A percentile compares a stretch with the other conserved stretches of the same genome.
Conservation (phyloP, 2,888 invertebrate genomes). For the Meiosimyza platycephala region DNA sequence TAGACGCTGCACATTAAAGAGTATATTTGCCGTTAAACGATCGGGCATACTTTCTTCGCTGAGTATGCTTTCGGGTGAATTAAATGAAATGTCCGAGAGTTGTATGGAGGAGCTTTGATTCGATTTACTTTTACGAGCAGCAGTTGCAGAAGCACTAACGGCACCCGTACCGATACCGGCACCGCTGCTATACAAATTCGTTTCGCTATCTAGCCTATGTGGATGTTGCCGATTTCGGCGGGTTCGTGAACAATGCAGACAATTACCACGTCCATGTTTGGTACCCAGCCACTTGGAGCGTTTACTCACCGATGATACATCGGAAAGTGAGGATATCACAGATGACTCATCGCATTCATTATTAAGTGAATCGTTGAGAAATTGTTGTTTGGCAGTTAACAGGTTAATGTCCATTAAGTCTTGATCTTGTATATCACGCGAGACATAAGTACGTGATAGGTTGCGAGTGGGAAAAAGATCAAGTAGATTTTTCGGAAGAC, state of each 20-base stretch:
- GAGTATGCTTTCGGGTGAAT: slow-evolving; percentile 67
- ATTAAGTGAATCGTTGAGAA: slow-evolving; percentile 63
- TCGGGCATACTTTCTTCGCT: slow-evolving; percentile 66
- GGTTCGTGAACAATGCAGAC: slow-evolving; percentile 63
- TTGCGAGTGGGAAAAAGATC: slow-evolving; percentile 64
- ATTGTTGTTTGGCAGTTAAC: slow-evolving; percentile 59
- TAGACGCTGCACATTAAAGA: slow-evolving; percentile 79
- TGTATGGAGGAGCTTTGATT: slow-evolving; percentile 55
- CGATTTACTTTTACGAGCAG: not conserved
- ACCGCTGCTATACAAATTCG: slow-evolving; percentile 44
- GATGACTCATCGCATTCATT: slow-evolving; percentile 64
- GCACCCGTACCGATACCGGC: slow-evolving; percentile 29
- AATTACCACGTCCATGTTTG: slow-evolving; percentile 63
- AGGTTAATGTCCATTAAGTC: slow-evolving; percentile 62
- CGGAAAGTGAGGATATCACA: slow-evolving; percentile 67
- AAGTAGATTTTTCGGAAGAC: slow-evolving; percentile 66
- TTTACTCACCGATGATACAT: slow-evolving; percentile 65
- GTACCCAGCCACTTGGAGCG: slow-evolving; percentile 61
- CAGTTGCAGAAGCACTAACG: slow-evolving; percentile 30
- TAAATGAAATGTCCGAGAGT: slow-evolving; percentile 62
- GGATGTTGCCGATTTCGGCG: slow-evolving; percentile 56
- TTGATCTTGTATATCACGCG: slow-evolving; percentile 64
- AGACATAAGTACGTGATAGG: slow-evolving; percentile 64
- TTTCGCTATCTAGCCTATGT: slow-evolving; percentile 49
- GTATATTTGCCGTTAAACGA: slow-evolving; percentile 68